phyloP scores from a whole-genome alignment of 2,888 invertebrate genomes.

The Calameuta filiformis region DNA sequence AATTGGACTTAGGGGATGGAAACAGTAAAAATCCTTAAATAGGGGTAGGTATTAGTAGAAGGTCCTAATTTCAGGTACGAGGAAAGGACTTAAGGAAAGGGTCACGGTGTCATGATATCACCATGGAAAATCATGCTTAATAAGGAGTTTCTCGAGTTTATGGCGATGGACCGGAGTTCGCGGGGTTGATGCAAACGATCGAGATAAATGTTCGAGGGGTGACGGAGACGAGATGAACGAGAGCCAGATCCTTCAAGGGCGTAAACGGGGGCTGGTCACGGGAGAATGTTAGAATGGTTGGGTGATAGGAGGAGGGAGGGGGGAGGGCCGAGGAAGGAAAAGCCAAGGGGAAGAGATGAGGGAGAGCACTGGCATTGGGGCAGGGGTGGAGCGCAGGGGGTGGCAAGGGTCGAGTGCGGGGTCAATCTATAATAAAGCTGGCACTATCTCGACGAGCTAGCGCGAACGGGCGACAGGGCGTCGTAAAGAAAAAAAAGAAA shows the following conservation, averaged over 20 bases:
- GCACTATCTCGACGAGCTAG: slow-evolving; percentile 56
- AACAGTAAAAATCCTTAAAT: neutral
- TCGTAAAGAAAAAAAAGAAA: slow-evolving; percentile 63
- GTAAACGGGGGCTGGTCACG: slow-evolving; percentile 12
- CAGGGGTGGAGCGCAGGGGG: slow-evolving; percentile 22
- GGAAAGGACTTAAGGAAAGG: neutral
- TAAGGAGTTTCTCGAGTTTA: neutral
- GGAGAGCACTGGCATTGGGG: slow-evolving; percentile 20
- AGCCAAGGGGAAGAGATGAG: slow-evolving; percentile 22
- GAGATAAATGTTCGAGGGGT: slow-evolving; percentile 57
- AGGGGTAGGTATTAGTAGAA: neutral
- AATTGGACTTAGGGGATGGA: neutral
- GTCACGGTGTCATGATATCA: neutral
- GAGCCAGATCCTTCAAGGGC: slow-evolving; percentile 25
- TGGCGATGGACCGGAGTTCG: slow-evolving; percentile 10
- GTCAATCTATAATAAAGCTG: slow-evolving; percentile 65
- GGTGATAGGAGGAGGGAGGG: slow-evolving; percentile 17
- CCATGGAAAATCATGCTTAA: neutral
- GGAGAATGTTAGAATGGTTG: slow-evolving; percentile 10
- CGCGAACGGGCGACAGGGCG: slow-evolving; percentile 50
- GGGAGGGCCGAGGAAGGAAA: slow-evolving; percentile 23
- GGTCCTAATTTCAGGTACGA: neutral
- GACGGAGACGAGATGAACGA: slow-evolving; percentile 37
- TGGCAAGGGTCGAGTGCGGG: slow-evolving; percentile 54
- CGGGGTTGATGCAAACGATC: slow-evolving; percentile 58